Evolutionary conservation across 2,797 vertebrate genomes (phyloP), one percentile per base, ranked within the genome.

Genomic region (Myioborus miniatus): DNA sequence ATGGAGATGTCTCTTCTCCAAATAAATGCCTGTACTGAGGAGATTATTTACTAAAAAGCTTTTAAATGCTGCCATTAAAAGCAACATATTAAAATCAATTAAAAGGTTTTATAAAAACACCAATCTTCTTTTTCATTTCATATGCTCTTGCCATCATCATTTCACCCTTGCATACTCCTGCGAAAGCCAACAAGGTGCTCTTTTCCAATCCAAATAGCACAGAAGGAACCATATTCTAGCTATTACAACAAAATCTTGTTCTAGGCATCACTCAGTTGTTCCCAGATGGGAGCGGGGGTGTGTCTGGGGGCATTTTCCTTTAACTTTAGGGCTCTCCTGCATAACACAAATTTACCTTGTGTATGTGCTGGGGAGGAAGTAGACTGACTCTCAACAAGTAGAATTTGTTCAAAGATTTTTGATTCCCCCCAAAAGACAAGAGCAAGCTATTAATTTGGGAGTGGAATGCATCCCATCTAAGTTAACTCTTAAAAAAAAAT

Each of bases 11-110:
- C 72, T 94, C 39, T 62, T 89, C 84, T 86, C 44, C 56, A 84
- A 90, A 90, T 83, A 96, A 87, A 84, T 60, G 55, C 56, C 43
- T 87, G 44, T 34, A 81, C 27, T 12, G 18, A 83, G 43, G 36
- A 85, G 71, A 92, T 81, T 83, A 91, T 97, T 96, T 93, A 93
- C 91, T 85, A 94, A 94, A 93, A 91, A 41, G 37, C 34, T 93
- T 89, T 82, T 89, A 96, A 97, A 93, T 36, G 34, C 37, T 82
- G 43, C 65, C 60, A 83, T 94, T 91, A 94, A 92, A 94, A 90
- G 56, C 50, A 89, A 82, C 36, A 86, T 52, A 94, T 95, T 94
- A 91, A 95, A 96, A 94, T 94, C 70, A 95, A 83, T 92, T 94
- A 88, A 95, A 86, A 93, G 56, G 50, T 88, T 91, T 94, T 78